Evolutionary conservation across 1,140 invertebrate genomes (phyloP).

Genomic region (Rhagoletis zephyria): DNA sequence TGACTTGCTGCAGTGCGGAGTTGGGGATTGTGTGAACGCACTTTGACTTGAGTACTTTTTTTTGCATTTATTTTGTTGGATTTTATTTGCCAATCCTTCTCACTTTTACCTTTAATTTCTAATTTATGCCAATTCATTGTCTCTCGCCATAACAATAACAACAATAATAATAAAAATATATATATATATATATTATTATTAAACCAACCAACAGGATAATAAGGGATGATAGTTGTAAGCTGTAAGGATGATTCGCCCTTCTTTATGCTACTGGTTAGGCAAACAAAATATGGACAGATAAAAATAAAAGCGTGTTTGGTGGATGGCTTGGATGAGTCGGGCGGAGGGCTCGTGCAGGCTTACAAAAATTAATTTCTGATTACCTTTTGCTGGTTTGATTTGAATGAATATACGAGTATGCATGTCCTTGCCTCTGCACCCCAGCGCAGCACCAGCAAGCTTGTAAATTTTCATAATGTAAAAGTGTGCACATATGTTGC

Average conservation of each 20-base stretch:
- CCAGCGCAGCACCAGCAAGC: background rate
- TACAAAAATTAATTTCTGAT: conserved; percentile 72
- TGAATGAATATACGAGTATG: conserved; percentile 45
- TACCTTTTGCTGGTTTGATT: conserved; percentile 65
- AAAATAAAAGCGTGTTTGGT: background rate
- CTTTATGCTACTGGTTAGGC: background rate
- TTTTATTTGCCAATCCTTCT: background rate
- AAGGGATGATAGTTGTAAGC: conserved; percentile 66
- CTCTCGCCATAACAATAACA: conserved; percentile 7
- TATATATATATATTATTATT: conserved; percentile 58
- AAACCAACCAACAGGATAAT: conserved; percentile 71
- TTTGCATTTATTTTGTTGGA: background rate
- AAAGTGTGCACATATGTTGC: conserved; percentile 53
- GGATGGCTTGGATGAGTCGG: conserved; percentile 12
- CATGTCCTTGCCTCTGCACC: background rate
- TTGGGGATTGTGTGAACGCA: background rate
- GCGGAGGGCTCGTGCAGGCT: background rate
- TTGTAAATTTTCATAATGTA: conserved; percentile 19
- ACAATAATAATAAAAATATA: background rate
- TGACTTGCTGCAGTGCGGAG: background rate
- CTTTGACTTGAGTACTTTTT: background rate
- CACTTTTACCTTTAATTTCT: conserved; percentile 29
- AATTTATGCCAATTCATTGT: conserved; percentile 50
- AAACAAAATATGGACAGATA: background rate
- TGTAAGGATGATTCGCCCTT: background rate